phyloP scores from a whole-genome alignment of 2,113 vertebrate species.

The Tenebrosternarchus preto region DNA sequence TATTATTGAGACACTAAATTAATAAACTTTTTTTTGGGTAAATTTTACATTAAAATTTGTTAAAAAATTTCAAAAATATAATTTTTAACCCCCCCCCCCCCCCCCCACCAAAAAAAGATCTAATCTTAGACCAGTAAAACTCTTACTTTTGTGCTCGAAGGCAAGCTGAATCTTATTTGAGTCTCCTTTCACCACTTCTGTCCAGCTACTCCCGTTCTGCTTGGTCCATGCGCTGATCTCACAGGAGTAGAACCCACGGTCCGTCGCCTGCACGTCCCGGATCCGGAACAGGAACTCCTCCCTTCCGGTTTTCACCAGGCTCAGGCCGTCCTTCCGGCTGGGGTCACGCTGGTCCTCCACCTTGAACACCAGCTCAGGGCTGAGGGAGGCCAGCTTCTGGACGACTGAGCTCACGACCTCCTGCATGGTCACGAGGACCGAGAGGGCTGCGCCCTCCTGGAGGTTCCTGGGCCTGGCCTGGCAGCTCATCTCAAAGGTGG shows the following conservation, averaged over 20 bases:
- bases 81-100: no score
- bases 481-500: slow-evolving; percentile 86
- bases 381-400: slow-evolving; percentile 78
- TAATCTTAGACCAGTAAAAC: background rate
- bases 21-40: no score
- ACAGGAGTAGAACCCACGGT: slow-evolving; percentile 81
- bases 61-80: no score
- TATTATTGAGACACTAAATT: background rate
- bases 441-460: slow-evolving; percentile 75
- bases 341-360: slow-evolving; percentile 76
- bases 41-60: no score
- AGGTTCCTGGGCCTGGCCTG: slow-evolving; percentile 79
- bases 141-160: slow-evolving; percentile 80
- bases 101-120: no score
- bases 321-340: slow-evolving; percentile 68
- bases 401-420: slow-evolving; percentile 65
- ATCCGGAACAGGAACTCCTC: slow-evolving; percentile 82
- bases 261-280: slow-evolving; percentile 78
- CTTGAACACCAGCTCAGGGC: slow-evolving; percentile 75
- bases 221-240: slow-evolving; percentile 81
- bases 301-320: slow-evolving; percentile 80
- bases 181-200: slow-evolving; percentile 72
- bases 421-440: slow-evolving; percentile 77
- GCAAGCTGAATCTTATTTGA: slow-evolving; percentile 82
- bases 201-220: slow-evolving; percentile 76